Evolutionary conservation across 2,888 invertebrate genomes (phyloP).

Genomic region (Dryobotodes eremita): DNA sequence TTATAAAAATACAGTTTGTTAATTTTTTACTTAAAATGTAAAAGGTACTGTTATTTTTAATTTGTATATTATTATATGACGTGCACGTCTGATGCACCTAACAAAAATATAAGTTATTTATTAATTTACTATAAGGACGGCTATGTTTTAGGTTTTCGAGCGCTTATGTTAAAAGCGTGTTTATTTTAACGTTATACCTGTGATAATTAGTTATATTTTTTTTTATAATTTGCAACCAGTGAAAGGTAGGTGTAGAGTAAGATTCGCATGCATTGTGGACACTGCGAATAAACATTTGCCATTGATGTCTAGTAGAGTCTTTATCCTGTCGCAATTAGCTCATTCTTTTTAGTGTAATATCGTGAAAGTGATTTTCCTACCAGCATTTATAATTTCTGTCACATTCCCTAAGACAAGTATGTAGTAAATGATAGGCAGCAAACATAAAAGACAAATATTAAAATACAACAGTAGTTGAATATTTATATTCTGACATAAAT

Average conservation of each 20-base stretch:
- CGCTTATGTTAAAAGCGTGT: conserved; percentile 79
- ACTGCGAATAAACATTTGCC: conserved; percentile 66
- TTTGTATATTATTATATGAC: conserved; percentile 82
- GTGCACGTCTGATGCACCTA: conserved; percentile 79
- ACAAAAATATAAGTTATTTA: conserved; percentile 88
- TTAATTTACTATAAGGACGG: conserved; percentile 87
- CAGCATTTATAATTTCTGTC: conserved; percentile 36
- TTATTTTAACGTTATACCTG: conserved; percentile 89
- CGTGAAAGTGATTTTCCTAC: conserved; percentile 29
- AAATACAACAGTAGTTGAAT: conserved; percentile 20
- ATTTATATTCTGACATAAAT: conserved; percentile 9
- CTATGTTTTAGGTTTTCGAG: conserved; percentile 86
- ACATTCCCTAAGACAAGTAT: conserved; percentile 38
- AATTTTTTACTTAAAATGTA: conserved; percentile 84
- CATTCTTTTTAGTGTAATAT: conserved; percentile 16
- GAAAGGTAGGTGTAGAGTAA: conserved; percentile 67
- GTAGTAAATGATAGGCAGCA: conserved; percentile 28
- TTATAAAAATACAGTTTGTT: conserved; percentile 83
- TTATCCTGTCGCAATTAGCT: conserved; percentile 21
- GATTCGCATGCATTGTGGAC: conserved; percentile 63
- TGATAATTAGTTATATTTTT: conserved; percentile 87
- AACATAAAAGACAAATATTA: conserved; percentile 28
- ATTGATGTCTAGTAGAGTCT: conserved; percentile 67
- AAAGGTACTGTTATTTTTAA: conserved; percentile 83
- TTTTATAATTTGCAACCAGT: conserved; percentile 73